Evolutionary conservation across 2,888 invertebrate species (phyloP).

Genomic region (Protula sp.): DNA sequence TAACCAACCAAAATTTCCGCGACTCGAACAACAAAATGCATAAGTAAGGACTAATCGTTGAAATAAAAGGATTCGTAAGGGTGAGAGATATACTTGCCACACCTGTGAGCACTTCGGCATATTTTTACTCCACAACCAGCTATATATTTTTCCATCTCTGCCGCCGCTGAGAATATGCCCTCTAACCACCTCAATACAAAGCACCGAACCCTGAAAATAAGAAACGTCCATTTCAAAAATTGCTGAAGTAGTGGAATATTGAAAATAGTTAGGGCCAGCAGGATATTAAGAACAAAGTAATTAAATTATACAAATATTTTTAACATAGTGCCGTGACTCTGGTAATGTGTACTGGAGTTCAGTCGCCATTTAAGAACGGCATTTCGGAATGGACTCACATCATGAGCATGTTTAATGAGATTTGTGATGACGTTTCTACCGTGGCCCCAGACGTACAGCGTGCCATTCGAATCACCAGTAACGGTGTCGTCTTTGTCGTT

Average conservation of each 20-base stretch:
- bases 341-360: no score
- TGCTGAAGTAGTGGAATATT: no score
- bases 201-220: slow-evolving; percentile 40
- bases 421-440: slow-evolving; percentile 44
- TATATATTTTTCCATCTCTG: slow-evolving; percentile 35
- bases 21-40: no score
- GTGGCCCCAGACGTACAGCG: slow-evolving; percentile 47
- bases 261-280: no score
- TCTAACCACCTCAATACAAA: slow-evolving; percentile 29
- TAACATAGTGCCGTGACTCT: no score
- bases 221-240: no score
- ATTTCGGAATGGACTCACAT: slow-evolving; percentile 36
- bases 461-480: slow-evolving; percentile 51
- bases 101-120: slow-evolving; percentile 30
- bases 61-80: no score
- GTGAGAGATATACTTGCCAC: background rate
- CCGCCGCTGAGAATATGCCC: slow-evolving; percentile 39
- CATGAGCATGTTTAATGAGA: slow-evolving; percentile 49
- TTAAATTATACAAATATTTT: no score
- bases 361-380: no score
- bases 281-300: no score
- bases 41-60: no score
- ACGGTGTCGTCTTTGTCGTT: slow-evolving; percentile 41
- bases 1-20: no score
- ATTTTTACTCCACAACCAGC: slow-evolving; percentile 40